These are phyloP conservation scores for Echiichthys vipera DNA, from an alignment of 2,797 vertebrate species.

Conservation along the genomic window DNA sequence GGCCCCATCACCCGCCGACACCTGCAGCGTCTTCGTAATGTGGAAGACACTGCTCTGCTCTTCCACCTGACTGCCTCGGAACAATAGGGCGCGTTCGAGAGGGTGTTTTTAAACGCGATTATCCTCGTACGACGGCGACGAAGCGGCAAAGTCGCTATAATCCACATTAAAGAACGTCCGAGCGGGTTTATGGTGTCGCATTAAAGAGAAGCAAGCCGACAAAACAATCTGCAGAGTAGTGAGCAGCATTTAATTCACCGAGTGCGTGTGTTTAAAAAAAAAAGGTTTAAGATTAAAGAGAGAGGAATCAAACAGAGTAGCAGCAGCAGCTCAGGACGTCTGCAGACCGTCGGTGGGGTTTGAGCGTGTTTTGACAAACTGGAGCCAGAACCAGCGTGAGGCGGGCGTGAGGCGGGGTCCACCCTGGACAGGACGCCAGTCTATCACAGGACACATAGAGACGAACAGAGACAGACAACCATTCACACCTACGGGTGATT, in stretches of 20 bases:
- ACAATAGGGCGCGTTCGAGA: slow-evolving; percentile 58
- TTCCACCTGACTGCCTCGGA: slow-evolving; percentile 66
- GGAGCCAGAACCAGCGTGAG: too few species aligned
- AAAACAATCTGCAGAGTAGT: slow-evolving; percentile 55
- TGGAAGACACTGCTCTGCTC: slow-evolving; percentile 46
- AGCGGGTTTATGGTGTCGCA: slow-evolving; percentile 30
- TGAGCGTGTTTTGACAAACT: too few species aligned
- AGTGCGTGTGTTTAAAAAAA: slow-evolving; percentile 21
- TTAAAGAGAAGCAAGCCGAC: slow-evolving; percentile 21
- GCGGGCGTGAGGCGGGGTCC: too few species aligned
- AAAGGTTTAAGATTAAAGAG: slow-evolving; percentile 19
- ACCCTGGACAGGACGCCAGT: too few species aligned
- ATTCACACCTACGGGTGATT: too few species aligned
- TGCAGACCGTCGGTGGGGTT: not conserved
- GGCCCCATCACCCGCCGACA: slow-evolving; percentile 59
- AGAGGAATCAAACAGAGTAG: not conserved
- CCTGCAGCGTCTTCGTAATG: slow-evolving; percentile 53
- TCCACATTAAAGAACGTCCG: slow-evolving; percentile 34
- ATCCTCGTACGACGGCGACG: slow-evolving; percentile 31
- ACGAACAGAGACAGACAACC: too few species aligned
- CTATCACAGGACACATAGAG: too few species aligned
- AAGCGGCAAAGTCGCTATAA: slow-evolving; percentile 47
- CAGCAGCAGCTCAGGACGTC: not conserved
- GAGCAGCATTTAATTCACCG: slow-evolving; percentile 22
- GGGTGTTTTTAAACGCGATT: slow-evolving; percentile 45